phyloP scores from a whole-genome alignment of 2,888 invertebrate species.

The Drosophila kokeensis region DNA sequence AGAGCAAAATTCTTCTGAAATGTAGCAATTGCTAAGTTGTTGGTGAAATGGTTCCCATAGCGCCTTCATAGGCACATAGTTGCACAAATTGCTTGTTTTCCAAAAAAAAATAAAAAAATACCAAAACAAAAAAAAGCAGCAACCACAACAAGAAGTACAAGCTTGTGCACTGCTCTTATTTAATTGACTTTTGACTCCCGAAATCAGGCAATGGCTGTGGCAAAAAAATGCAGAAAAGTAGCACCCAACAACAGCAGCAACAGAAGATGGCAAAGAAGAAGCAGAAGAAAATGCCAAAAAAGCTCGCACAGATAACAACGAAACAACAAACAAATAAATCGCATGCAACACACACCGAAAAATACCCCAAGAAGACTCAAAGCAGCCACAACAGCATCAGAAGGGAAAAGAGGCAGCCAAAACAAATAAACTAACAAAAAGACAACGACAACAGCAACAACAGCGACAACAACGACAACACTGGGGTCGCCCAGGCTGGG shows the following conservation, averaged over 20 bases:
- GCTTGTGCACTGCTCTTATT: constrained; percentile 83
- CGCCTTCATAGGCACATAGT: constrained; percentile 56
- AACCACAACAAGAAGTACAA: constrained; percentile 64
- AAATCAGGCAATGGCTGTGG: constrained; percentile 64
- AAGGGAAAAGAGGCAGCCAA: constrained; percentile 58
- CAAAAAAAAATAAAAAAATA: constrained; percentile 39
- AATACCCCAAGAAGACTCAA: constrained; percentile 44
- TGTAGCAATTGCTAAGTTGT: constrained; percentile 24
- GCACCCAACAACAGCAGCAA: constrained; percentile 30
- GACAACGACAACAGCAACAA: constrained; percentile 44
- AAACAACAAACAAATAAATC: constrained; percentile 80
- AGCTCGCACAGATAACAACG: constrained; percentile 77
- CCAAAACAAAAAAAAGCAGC: constrained; percentile 24
- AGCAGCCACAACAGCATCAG: constrained; percentile 27
- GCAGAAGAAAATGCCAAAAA: constrained; percentile 40
- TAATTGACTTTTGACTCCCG: constrained; percentile 84
- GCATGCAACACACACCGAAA: constrained; percentile 63
- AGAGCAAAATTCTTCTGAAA: constrained; percentile 42
- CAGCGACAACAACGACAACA: constrained; percentile 31
- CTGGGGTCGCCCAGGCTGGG: constrained; percentile 61
- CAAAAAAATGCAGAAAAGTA: constrained; percentile 54
- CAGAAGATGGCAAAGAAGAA: constrained; percentile 16
- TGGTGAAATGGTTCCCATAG: constrained; percentile 77
- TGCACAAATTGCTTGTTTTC: constrained; percentile 76
- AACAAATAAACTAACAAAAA: constrained; percentile 71